Base-by-base conservation (phyloP, 2,113 vertebrate genomes). In the Tychaedon coryphoeus region DNA sequence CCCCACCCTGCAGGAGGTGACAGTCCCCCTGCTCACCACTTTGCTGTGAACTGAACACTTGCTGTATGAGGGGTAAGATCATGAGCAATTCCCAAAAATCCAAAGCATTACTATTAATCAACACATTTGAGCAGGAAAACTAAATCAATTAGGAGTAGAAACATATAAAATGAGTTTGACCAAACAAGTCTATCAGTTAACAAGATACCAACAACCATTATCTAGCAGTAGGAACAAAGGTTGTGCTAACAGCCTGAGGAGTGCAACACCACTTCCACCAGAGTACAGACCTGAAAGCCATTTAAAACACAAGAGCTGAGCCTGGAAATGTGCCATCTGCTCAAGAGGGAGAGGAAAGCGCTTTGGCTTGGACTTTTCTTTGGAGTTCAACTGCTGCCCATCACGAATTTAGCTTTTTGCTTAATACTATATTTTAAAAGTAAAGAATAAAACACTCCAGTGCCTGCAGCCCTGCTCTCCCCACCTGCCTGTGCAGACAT, bases 401-500 rank as follows among this genome's bases (percentile, higher is more conserved):
- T 91, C 86, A 91, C 62, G 98, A 98, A 97, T 97, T 95, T 97
- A 97, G 97, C 95, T 98, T 98, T 98, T 97, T 97, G 95, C 97
- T 97, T 98, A 98, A 98, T 98, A 98, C 97, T 95, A 97, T 73
- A 89, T 97, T 97, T 97, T 96, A 97, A 96, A 96, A 83, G 94
- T 92, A 97, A 93, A 86, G 71, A 83, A 17, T 8, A 86, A 95
- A 96, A 95, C 97, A 97, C 98, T 98, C 96, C 97, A 97, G 84
- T 47, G 96, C 97, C 97, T 95, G 91, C 81, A 96, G 96, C 98
- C 97, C 97, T 91, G 86, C 92, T 70, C 17, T 92, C 97, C 96
- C 96, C 98, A 98, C 98, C 98, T 98, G 98, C 97, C 98, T 96
- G 77, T 66, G 96, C 97, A 96, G 96, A 98, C 97, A 97, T 96